Conservation (phyloP, 2,113 vertebrate genomes). For the Sander lucioperca region DNA sequence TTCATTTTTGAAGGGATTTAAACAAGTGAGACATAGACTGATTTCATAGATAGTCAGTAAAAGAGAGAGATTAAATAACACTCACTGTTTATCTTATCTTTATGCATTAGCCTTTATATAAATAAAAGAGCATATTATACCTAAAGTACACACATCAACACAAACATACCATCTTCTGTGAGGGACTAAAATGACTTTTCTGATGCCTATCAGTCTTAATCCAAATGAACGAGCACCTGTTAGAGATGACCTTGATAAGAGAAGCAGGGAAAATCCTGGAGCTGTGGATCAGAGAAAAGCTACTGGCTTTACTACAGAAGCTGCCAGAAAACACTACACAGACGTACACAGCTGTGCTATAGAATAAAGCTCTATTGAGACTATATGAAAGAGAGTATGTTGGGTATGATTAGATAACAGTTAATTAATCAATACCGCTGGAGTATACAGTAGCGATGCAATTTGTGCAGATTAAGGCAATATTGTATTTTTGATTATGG, state of each 20-base stretch:
- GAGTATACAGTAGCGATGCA: background rate
- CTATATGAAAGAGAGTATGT: background rate
- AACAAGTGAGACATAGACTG: background rate
- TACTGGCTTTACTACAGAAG: conserved; percentile 25
- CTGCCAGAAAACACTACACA: conserved; percentile 15
- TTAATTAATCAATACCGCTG: background rate
- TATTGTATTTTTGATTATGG: background rate
- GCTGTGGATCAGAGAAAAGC: conserved; percentile 47
- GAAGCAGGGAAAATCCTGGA: conserved; percentile 15
- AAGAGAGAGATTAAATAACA: background rate
- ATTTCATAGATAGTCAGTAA: background rate
- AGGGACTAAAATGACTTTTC: conserved; percentile 35
- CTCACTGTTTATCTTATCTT: background rate
- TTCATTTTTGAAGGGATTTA: background rate
- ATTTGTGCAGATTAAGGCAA: background rate
- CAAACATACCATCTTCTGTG: conserved; percentile 1
- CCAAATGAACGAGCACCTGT: conserved; percentile 66
- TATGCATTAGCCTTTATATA: background rate
- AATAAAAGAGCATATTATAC: conserved; percentile 1
- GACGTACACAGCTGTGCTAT: conserved; percentile 39
- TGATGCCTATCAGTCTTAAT: conserved; percentile 60
- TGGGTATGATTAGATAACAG: background rate
- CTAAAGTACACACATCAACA: background rate
- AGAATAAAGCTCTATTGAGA: conserved; percentile 16
- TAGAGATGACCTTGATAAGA: conserved; percentile 70